These are phyloP conservation scores for Pseudopleuronectes americanus DNA, from an alignment of 2,797 vertebrate species.

Conservation along the genomic window DNA sequence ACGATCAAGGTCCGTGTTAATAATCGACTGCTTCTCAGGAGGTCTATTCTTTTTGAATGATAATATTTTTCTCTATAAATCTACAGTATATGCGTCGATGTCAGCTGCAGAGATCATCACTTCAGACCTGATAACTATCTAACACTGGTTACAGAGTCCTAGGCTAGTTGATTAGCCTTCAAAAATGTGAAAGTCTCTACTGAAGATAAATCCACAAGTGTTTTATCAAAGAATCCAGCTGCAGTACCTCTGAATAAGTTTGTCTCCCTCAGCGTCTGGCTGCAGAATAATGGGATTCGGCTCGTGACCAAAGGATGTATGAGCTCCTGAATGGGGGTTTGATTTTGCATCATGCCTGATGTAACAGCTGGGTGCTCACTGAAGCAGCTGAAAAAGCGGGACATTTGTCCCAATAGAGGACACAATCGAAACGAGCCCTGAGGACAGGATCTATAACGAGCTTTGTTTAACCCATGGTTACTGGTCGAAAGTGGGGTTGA, in stretches of 20 bases:
- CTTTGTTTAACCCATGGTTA: conserved; percentile 37
- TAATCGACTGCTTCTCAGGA: neutral
- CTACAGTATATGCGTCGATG: conserved; percentile 5
- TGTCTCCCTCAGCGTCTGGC: conserved; percentile 43
- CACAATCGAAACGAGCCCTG: conserved; percentile 64
- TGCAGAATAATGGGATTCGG: conserved; percentile 43
- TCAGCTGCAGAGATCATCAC: conserved; percentile 16
- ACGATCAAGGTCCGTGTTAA: conserved; percentile 29
- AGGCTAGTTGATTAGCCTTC: neutral
- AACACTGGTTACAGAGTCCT: neutral
- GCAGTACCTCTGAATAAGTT: conserved; percentile 10
- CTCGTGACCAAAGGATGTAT: conserved; percentile 44
- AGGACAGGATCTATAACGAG: conserved; percentile 57
- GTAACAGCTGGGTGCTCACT: conserved; percentile 71
- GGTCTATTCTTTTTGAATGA: neutral
- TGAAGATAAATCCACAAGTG: conserved; percentile 1
- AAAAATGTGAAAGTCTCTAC: neutral
- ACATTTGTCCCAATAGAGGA: conserved; percentile 66
- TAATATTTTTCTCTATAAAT: conserved; percentile 3
- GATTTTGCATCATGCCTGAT: conserved; percentile 70
- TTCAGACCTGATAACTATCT: neutral
- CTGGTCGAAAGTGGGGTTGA: neutral
- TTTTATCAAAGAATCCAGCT: conserved; percentile 18
- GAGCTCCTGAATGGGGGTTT: conserved; percentile 52
- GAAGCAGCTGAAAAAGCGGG: conserved; percentile 64